Evolutionary conservation across 1,140 invertebrate genomes (phyloP).

Genomic region (Megathymus violae): DNA sequence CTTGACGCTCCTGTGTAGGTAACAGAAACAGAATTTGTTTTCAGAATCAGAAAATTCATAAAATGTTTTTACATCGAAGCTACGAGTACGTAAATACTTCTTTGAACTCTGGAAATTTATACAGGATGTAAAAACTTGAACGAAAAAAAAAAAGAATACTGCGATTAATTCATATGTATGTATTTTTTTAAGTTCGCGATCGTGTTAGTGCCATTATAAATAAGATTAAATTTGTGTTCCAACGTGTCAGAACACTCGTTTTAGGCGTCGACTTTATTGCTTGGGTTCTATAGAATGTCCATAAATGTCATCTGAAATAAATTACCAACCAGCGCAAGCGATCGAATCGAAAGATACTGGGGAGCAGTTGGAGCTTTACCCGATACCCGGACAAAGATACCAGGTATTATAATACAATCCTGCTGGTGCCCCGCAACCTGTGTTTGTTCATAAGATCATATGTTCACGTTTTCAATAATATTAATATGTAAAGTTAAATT

Average conservation of each 20-base stretch:
- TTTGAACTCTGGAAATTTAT: not conserved
- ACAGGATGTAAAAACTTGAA: not conserved
- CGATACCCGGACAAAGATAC: constrained; percentile 46
- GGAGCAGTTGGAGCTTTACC: constrained; percentile 27
- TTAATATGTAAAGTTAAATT: too few species aligned
- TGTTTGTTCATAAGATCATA: too few species aligned
- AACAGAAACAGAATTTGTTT: too few species aligned
- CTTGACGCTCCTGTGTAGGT: too few species aligned
- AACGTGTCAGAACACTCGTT: constrained; percentile 52
- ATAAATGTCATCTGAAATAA: constrained; percentile 75
- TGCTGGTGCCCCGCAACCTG: not conserved
- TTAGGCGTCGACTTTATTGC: constrained; percentile 63
- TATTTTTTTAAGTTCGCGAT: constrained; percentile 33
- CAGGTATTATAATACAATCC: constrained; percentile 47
- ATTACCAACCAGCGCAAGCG: constrained; percentile 47
- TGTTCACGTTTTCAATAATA: too few species aligned
- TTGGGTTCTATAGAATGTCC: constrained; percentile 59
- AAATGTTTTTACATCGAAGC: too few species aligned
- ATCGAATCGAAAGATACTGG: constrained; percentile 18
- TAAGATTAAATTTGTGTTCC: constrained; percentile 50
- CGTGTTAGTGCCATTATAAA: constrained; percentile 38
- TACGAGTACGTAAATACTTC: too few species aligned
- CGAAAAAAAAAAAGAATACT: not conserved
- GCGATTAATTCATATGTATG: constrained; percentile 2
- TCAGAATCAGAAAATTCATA: too few species aligned